A percentile compares a stretch with the other conserved stretches of the same genome.
phyloP scores from a whole-genome alignment of 1,140 invertebrate species.

The Elysia chlorotica region DNA sequence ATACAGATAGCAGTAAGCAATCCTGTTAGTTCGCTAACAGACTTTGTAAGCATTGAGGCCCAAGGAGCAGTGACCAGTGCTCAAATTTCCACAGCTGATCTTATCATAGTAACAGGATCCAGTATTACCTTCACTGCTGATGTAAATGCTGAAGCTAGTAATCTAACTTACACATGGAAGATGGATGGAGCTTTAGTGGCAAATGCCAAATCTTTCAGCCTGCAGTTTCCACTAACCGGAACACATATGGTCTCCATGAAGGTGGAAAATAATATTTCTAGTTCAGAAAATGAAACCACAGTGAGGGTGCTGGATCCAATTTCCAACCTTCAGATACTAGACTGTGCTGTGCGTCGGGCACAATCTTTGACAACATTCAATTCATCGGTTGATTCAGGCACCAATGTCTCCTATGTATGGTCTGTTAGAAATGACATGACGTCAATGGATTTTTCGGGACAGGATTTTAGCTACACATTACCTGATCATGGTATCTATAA shows the following conservation, averaged over 20 bases:
- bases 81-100: neutral
- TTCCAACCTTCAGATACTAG: conserved; percentile 4
- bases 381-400: conserved; percentile 4
- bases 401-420: conserved; percentile 26
- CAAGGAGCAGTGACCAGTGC: neutral
- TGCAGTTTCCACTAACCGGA: conserved; percentile 15
- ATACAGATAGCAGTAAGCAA: neutral
- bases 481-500: conserved; percentile 16
- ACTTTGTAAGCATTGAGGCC: neutral
- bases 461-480: conserved; percentile 24
- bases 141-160: conserved; percentile 29
- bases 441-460: conserved; percentile 14
- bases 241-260: conserved; percentile 12
- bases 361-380: neutral
- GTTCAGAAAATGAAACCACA: neutral
- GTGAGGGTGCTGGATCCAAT: conserved; percentile 23
- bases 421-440: conserved; percentile 11
- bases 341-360: neutral
- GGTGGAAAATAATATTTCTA: conserved; percentile 30
- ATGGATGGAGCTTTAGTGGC: too few species aligned
- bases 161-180: conserved; percentile 35
- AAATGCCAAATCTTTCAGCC: neutral
- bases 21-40: neutral
- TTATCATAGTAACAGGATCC: conserved; percentile 11
- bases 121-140: conserved; percentile 29